Conservation (phyloP, 2,888 invertebrate species). For the Drosophila basisetae region DNA sequence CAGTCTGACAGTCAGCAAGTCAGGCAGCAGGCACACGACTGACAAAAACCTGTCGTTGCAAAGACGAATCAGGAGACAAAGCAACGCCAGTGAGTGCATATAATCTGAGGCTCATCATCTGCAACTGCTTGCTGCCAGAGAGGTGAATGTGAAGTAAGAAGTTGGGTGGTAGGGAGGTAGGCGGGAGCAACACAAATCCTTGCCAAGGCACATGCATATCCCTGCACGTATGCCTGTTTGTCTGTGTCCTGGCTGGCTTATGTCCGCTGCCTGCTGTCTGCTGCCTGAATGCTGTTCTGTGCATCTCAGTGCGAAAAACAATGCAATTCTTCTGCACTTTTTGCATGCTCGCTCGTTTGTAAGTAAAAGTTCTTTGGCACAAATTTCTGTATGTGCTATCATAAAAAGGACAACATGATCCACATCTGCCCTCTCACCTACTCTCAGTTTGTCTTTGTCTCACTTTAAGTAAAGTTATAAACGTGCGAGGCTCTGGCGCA, state of each 20-base stretch:
- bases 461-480: slow-evolving; percentile 67
- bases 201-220: slow-evolving; percentile 65
- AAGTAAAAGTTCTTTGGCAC: slow-evolving; percentile 79
- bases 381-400: slow-evolving; percentile 70
- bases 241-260: slow-evolving; percentile 54
- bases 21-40: slow-evolving; percentile 17
- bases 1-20: slow-evolving; percentile 16
- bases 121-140: slow-evolving; percentile 33
- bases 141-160: slow-evolving; percentile 16
- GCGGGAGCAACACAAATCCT: slow-evolving; percentile 61
- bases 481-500: slow-evolving; percentile 57
- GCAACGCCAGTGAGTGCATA: slow-evolving; percentile 74
- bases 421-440: not conserved
- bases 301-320: slow-evolving; percentile 50
- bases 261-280: slow-evolving; percentile 18
- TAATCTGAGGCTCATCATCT: slow-evolving; percentile 73
- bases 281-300: slow-evolving; percentile 14
- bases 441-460: not conserved
- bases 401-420: slow-evolving; percentile 76
- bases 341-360: slow-evolving; percentile 78
- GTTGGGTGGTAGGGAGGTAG: not conserved
- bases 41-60: slow-evolving; percentile 59
- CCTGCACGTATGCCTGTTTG: slow-evolving; percentile 49
- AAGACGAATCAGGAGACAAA: slow-evolving; percentile 56
- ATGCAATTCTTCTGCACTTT: slow-evolving; percentile 81